Evolutionary conservation across 2,797 vertebrate genomes (phyloP).

Genomic region (Tokudaia tokunoshimensis): DNA sequence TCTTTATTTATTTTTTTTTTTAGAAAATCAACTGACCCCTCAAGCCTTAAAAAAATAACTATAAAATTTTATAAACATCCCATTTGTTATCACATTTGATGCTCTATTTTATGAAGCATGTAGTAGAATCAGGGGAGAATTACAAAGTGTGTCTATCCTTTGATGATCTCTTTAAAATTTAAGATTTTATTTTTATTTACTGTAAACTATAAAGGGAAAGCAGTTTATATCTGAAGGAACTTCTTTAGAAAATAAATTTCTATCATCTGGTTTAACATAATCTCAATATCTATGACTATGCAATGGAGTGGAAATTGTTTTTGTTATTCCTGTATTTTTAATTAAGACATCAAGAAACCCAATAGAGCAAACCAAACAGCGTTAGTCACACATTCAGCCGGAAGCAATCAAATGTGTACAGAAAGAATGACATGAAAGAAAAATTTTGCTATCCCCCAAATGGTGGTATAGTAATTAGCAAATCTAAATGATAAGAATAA

Average conservation of each 20-base stretch:
- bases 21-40: neutral
- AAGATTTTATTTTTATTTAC: constrained; percentile 10
- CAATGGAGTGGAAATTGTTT: neutral
- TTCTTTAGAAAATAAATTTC: constrained; percentile 10
- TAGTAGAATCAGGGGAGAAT: constrained; percentile 48
- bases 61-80: neutral
- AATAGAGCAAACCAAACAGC: neutral
- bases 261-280: neutral
- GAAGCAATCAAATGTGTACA: constrained; percentile 22
- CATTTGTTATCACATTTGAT: constrained; percentile 20
- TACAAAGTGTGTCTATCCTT: neutral
- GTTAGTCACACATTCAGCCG: constrained; percentile 24
- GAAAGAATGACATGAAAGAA: constrained; percentile 17
- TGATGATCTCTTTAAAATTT: constrained; percentile 23
- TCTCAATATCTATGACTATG: neutral
- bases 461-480: neutral
- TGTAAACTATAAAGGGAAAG: neutral
- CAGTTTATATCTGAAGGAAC: neutral
- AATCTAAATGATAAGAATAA: constrained; percentile 51
- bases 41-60: neutral
- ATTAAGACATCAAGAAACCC: constrained; percentile 61
- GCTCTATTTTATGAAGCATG: neutral
- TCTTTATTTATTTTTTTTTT: no score
- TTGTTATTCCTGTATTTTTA: constrained; percentile 53
- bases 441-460: constrained; percentile 7